Conservation (phyloP, 2,797 vertebrate genomes). For the Acrocephalus scirpaceus region DNA sequence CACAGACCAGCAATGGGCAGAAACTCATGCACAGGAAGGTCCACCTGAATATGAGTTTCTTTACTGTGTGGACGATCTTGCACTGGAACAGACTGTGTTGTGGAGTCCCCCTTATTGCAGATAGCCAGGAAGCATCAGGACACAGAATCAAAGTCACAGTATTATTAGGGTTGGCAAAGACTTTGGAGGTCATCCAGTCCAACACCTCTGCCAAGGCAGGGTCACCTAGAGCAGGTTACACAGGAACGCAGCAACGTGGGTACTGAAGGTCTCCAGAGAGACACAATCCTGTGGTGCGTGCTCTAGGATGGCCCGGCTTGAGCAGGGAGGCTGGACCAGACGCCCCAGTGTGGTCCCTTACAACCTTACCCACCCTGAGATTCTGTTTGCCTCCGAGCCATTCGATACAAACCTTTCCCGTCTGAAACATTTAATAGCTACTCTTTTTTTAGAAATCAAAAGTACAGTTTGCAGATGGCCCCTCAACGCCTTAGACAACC, state of each 20-base stretch:
- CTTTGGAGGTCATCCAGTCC: background rate
- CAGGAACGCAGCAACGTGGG: background rate
- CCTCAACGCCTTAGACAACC: too few species aligned
- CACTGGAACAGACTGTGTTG: background rate
- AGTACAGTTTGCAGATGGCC: background rate
- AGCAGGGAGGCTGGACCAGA: background rate
- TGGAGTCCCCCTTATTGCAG: background rate
- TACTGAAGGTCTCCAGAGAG: background rate
- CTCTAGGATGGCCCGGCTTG: background rate
- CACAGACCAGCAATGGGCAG: background rate
- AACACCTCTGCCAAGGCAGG: background rate
- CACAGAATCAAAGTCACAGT: background rate
- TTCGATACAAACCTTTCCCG: accelerated
- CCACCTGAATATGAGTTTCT: background rate
- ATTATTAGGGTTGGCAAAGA: background rate
- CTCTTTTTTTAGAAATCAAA: background rate
- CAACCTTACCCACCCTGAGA: background rate
- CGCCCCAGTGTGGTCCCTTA: background rate
- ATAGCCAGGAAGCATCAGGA: background rate
- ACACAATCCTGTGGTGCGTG: background rate
- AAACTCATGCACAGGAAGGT: background rate
- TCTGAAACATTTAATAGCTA: background rate
- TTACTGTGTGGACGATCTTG: background rate
- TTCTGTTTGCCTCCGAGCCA: background rate
- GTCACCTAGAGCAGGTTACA: background rate